phyloP scores from a whole-genome alignment of 2,888 invertebrate species.

The Hypsopygia costalis region DNA sequence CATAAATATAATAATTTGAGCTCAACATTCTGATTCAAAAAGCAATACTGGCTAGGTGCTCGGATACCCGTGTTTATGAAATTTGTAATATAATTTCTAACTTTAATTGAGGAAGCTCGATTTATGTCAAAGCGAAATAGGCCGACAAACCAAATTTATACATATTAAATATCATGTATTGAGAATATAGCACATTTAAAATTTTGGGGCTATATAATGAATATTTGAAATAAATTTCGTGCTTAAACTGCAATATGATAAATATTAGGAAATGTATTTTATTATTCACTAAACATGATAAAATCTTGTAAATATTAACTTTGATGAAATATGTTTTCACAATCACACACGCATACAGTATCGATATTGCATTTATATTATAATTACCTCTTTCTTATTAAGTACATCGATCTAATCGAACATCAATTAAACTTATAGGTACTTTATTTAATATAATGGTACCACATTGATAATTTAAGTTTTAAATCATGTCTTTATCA shows the following conservation, averaged over 20 bases:
- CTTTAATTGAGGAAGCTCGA: slow-evolving; percentile 24
- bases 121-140: slow-evolving; percentile 15
- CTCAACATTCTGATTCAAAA: background rate
- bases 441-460: background rate
- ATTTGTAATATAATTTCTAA: slow-evolving; percentile 21
- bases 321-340: too few species aligned
- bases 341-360: too few species aligned
- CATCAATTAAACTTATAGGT: too few species aligned
- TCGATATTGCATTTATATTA: too few species aligned
- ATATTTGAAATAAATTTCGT: too few species aligned
- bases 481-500: slow-evolving; percentile 2
- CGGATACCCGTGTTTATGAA: background rate
- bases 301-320: too few species aligned
- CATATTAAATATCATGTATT: too few species aligned
- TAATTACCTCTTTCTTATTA: too few species aligned
- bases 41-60: background rate
- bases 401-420: too few species aligned
- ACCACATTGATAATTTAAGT: slow-evolving; percentile 4
- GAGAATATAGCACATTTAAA: too few species aligned
- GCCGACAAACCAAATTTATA: slow-evolving; percentile 2
- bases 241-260: background rate
- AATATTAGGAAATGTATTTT: slow-evolving; percentile 1
- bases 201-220: too few species aligned
- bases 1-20: too few species aligned
- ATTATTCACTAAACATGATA: background rate